These are phyloP conservation scores for Caenorhabditis sulstoni DNA, from an alignment of 2,888 invertebrate species.

Conservation along the genomic window DNA sequence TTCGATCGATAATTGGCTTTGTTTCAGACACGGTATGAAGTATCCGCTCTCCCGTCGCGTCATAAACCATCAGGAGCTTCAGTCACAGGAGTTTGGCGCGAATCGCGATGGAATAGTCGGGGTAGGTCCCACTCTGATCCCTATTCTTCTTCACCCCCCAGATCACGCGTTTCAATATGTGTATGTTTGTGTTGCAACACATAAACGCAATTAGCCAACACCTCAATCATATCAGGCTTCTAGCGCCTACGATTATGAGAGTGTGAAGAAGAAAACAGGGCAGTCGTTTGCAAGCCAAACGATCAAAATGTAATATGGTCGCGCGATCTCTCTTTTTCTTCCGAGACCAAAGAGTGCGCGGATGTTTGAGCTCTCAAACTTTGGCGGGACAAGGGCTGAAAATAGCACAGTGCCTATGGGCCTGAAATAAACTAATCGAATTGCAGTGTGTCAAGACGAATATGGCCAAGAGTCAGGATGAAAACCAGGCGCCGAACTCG, in stretches of 20 bases:
- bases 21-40: conserved; percentile 63
- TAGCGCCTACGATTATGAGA: no score
- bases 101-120: conserved; percentile 56
- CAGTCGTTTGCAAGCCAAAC: not conserved
- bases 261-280: no score
- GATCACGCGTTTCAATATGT: not conserved
- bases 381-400: not conserved
- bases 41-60: conserved; percentile 65
- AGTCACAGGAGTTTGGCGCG: conserved; percentile 54
- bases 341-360: conserved; percentile 11
- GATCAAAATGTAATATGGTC: conserved; percentile 15
- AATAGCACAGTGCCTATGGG: not conserved
- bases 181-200: not conserved
- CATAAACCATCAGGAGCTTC: conserved; percentile 55
- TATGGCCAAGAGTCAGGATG: conserved; percentile 27
- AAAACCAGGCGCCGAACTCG: conserved; percentile 39
- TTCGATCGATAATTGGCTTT: not conserved
- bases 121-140: conserved; percentile 35
- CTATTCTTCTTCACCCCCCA: no score
- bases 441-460: conserved; percentile 57
- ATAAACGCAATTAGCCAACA: not conserved
- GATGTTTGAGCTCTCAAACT: not conserved
- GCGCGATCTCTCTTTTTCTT: no score
- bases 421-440: not conserved
- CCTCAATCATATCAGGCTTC: not conserved